Conservation (phyloP, 2,113 vertebrate species). For the Patagioenas fasciata region DNA sequence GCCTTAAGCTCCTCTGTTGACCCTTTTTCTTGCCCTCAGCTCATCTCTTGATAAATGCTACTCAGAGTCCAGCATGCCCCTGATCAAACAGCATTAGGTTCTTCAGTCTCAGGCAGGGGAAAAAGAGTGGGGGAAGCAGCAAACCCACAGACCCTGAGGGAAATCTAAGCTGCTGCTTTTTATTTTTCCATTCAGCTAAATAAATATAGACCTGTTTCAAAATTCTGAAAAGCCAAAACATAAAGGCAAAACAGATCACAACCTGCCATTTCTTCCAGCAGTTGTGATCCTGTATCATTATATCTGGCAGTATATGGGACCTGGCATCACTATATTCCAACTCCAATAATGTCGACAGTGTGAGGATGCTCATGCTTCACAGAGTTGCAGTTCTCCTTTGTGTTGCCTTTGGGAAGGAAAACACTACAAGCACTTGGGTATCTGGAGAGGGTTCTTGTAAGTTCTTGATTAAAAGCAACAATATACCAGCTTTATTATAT, state of each 20-base stretch:
- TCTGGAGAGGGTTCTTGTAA: not conserved
- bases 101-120: not conserved
- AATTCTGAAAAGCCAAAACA: not conserved
- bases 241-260: not conserved
- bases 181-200: not conserved
- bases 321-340: not conserved
- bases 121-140: accelerated
- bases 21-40: not conserved
- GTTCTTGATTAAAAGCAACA: not conserved
- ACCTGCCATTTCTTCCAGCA: not conserved
- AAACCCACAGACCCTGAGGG: not conserved
- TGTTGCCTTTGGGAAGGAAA: not conserved
- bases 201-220: not conserved
- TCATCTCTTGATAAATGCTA: not conserved
- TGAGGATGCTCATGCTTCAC: not conserved
- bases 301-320: not conserved
- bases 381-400: not conserved
- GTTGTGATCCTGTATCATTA: not conserved
- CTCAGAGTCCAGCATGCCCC: accelerated
- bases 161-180: not conserved
- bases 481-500: not conserved
- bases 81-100: not conserved
- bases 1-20: not conserved
- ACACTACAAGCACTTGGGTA: not conserved
- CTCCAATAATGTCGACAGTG: accelerated